Evolutionary conservation across 92 coral and sea anemone genomes (phyloP).

Genomic region (Siderastrea radians): DNA sequence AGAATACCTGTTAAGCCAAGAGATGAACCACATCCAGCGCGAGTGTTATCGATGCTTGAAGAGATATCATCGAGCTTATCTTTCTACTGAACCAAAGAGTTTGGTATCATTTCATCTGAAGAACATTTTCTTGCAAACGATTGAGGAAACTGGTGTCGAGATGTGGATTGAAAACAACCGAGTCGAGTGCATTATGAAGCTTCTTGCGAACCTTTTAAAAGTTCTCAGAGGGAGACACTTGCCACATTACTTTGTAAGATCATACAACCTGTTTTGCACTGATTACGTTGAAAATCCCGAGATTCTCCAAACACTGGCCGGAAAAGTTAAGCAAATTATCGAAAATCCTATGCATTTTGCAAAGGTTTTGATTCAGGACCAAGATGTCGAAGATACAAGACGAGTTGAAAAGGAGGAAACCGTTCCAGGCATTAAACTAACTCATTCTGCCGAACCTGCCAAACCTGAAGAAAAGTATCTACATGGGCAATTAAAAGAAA

Average conservation of each 20-base stretch:
- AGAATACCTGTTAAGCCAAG: too few species aligned
- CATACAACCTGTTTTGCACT: slow-evolving; percentile 65
- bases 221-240: slow-evolving; percentile 38
- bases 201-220: slow-evolving; percentile 23
- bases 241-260: slow-evolving; percentile 69
- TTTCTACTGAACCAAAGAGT: too few species aligned
- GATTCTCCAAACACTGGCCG: slow-evolving; percentile 45
- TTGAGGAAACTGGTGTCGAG: too few species aligned
- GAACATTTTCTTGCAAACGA: too few species aligned
- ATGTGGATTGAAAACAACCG: too few species aligned
- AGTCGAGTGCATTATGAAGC: too few species aligned
- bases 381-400: neutral
- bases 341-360: slow-evolving; percentile 60
- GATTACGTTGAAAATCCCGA: slow-evolving; percentile 55
- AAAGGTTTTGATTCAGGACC: neutral
- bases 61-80: neutral
- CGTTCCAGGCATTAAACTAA: neutral
- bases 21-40: too few species aligned
- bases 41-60: slow-evolving; percentile 21
- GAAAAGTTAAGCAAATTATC: slow-evolving; percentile 60
- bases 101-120: too few species aligned
- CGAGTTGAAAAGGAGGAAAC: neutral
- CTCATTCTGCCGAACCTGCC: neutral
- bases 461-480: neutral
- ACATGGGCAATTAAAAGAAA: neutral